Base-by-base conservation (phyloP, 2,113 vertebrate genomes). In the Istiophorus platypterus region DNA sequence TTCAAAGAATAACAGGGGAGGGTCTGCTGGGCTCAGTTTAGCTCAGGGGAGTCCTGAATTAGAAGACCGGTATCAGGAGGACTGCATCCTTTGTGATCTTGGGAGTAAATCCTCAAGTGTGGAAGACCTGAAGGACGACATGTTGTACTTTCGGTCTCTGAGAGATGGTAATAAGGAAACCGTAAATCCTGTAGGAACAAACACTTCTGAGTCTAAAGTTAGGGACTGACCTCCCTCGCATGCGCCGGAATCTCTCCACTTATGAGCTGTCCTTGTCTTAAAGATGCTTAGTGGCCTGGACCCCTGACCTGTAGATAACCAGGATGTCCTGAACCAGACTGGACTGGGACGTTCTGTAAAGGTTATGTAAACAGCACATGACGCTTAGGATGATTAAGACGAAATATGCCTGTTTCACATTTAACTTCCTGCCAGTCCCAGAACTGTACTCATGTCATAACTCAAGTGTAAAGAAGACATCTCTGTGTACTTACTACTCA, bases 261-360 rank as follows among this genome's bases (percentile, higher is more conserved):
- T 11, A 49, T 0, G 41, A 42, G 52, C 49, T 45, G 20, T 42
- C n/a, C 15, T 26, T 15, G 6, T 14, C 52, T 47, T 5, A 42
- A 7, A 31, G 49, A 65, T 14, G 80, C 42, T 22, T 7, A 12
- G 58, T 20, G 31, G 37, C 4, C 5, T 0, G 72, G 18, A 39
- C 63, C 26, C n/a, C 70, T 84, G 79, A 81, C 86, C 82, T 56
- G 67, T 10, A 52, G 82, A 80, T 72, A 64, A 80, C 47, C 75
- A 73, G 82, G 82, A 88, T 31, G 67, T 88, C 82, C 82, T 82
- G 54, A 56, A 2, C 11, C 20, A 0, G 49, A 12, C 47, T 26
- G 68, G 7, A 17, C 52, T 0, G 4, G 22, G 51, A 61, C 7
- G 18, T 71, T 78, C 51, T 41, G 37, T 39, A 81, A 63, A 34